A percentile compares a stretch with the other conserved stretches of the same genome.
Conservation (phyloP, 30 jellyfish, hydroid and myxozoan species). For the Pseudorhiza aurosa region DNA sequence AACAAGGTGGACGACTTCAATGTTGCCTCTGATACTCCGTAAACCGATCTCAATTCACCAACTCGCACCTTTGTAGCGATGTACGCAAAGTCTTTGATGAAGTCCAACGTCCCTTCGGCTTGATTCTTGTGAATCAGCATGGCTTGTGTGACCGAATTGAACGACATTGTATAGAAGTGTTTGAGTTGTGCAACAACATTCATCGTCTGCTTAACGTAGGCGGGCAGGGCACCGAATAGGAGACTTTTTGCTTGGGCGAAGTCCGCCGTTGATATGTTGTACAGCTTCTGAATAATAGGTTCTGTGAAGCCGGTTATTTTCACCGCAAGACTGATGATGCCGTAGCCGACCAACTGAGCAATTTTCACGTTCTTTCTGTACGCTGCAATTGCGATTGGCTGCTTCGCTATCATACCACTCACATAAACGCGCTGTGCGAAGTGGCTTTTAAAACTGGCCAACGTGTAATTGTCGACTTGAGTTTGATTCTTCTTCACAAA, state of each 20-base stretch:
- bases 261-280: not conserved
- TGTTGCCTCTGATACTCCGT: too few species aligned
- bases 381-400: conserved; percentile 16
- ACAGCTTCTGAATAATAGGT: not conserved
- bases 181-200: not conserved
- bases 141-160: conserved; percentile 17
- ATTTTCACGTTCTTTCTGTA: not conserved
- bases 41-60: too few species aligned
- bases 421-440: not conserved
- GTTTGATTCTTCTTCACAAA: not conserved
- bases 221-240: not conserved
- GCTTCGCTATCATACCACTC: not conserved
- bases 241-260: not conserved
- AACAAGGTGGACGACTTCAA: too few species aligned
- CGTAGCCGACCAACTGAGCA: not conserved
- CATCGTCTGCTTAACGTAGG: not conserved
- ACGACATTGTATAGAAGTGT: conserved; percentile 27
- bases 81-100: conserved; percentile 16
- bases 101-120: conserved; percentile 26
- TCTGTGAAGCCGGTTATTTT: conserved; percentile 1
- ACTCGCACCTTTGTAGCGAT: not conserved
- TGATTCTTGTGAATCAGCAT: conserved; percentile 13
- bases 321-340: conserved; percentile 5
- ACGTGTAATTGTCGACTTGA: not conserved
- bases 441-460: not conserved